Evolutionary conservation across 1,140 invertebrate species (phyloP), one percentile per base, ranked within the genome.

Genomic region (Parapsyche elsis): DNA sequence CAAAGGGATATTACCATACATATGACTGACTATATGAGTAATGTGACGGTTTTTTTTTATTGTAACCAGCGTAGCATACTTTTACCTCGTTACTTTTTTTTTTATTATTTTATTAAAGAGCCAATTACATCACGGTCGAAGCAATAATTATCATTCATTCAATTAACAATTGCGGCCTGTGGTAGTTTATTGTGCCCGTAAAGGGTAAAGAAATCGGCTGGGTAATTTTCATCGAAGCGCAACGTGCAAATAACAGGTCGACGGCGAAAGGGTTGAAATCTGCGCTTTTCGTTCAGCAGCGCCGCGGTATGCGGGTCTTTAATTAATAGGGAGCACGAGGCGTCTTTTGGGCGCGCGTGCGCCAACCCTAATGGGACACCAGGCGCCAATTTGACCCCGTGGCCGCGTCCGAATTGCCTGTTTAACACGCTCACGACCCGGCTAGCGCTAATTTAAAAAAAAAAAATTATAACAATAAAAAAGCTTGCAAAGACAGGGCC

Each of bases 311-410:
- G 57, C 16, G 57, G 16, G 14, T 30, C 21, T 5, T 9, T 23
- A 67, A 67, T 26, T 67, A 67, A 67, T 67, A 67, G 64, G 64
- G 24, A 67, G 24, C 23, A n/a, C 64, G 64, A 67, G 21, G 14
- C 64, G 24, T 26, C 24, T 67, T 26, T 26, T 1, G 30, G 30
- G 30, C 30, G 30, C 30, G 30, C 30, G 30, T 38, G 30, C 30
- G 64, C n/a, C 10, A 12, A 26, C 19, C 21, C 23, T 26, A 67
- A 67, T 67, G 24, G 64, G 14, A 67, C 21, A 23, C 19, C 64
- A 5, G 64, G 24, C 23, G 21, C 24, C 24, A 67, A 67, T 67
- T 26, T 67, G 14, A 67, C 24, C 64, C 64, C 23, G 64, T 10
- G 64, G 64, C 21, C 30, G 64, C 7, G n/a, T 23, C 9, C 64